Evolutionary conservation across 2,113 vertebrate species (phyloP).

Genomic region (Corynorhinus townsendii): DNA sequence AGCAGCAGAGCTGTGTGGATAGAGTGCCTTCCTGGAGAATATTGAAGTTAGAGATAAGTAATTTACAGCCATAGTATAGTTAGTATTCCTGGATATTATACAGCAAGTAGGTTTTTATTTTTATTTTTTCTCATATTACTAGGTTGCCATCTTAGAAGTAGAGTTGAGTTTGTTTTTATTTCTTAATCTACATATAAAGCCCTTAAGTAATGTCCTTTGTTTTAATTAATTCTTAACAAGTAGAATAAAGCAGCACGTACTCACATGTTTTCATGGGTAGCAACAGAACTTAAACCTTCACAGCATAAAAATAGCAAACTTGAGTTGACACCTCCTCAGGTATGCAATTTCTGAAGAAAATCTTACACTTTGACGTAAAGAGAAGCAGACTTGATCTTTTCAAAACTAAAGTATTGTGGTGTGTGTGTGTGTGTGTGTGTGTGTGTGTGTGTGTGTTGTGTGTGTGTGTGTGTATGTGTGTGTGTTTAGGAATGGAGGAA

Average conservation of each 20-base stretch:
- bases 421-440: not conserved
- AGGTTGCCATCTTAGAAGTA: not conserved
- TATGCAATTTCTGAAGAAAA: not conserved
- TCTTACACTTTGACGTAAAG: not conserved
- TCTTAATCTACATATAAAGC: not conserved
- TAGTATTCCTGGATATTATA: not conserved
- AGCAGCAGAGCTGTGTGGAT: not conserved
- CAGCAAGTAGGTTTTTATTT: not conserved
- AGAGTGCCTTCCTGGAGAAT: not conserved
- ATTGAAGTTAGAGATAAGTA: not conserved
- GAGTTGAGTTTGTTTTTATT: not conserved
- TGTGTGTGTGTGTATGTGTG: not conserved
- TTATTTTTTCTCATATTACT: not conserved
- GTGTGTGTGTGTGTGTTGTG: no score
- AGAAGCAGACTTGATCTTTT: not conserved
- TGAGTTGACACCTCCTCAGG: not conserved
- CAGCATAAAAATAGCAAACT: conserved; percentile 10
- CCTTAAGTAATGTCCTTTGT: not conserved
- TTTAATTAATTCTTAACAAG: conserved; percentile 21
- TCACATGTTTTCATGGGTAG: not conserved
- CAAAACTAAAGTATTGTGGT: not conserved
- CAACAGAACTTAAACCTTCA: not conserved
- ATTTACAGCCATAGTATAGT: not conserved
- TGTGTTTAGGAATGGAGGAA: not conserved
- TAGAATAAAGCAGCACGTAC: not conserved